phyloP scores from a whole-genome alignment of 2,888 invertebrate genomes.

The Alviniconcha strummeri region DNA sequence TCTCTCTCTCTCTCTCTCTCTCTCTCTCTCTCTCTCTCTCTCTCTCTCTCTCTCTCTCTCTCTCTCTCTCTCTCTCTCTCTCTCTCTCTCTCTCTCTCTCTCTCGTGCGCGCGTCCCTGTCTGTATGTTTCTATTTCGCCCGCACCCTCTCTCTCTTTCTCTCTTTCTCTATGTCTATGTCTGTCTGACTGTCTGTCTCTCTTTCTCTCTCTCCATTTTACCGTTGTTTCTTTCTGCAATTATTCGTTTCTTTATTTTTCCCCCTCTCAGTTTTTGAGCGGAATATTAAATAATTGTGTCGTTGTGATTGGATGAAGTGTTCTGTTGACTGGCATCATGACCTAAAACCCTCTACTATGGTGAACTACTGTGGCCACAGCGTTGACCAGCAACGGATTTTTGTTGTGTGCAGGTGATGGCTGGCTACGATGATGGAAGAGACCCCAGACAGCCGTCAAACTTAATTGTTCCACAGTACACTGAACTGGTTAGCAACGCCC shows the following conservation, averaged over 20 bases:
- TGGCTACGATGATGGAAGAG: constrained; percentile 60
- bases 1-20: background rate
- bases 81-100: too few species aligned
- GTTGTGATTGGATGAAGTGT: background rate
- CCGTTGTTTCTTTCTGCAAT: background rate
- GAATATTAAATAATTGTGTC: background rate
- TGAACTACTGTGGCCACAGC: too few species aligned
- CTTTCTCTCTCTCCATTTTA: background rate
- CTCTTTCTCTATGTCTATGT: too few species aligned
- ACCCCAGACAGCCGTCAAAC: constrained; percentile 54
- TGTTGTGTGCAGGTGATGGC: constrained; percentile 55
- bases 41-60: too few species aligned
- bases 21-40: background rate
- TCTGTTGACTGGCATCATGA: background rate
- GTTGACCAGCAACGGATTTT: too few species aligned
- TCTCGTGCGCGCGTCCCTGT: background rate
- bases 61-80: too few species aligned
- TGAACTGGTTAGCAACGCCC: background rate
- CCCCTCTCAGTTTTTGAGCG: background rate
- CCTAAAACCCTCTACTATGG: too few species aligned
- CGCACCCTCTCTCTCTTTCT: background rate
- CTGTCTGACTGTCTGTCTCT: background rate
- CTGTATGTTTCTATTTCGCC: background rate
- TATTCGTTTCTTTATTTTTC: background rate
- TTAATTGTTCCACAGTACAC: constrained; percentile 51